These are phyloP conservation scores for Zhuqinia jingwanae DNA, from an alignment of 2,888 invertebrate species.

Conservation along the genomic window DNA sequence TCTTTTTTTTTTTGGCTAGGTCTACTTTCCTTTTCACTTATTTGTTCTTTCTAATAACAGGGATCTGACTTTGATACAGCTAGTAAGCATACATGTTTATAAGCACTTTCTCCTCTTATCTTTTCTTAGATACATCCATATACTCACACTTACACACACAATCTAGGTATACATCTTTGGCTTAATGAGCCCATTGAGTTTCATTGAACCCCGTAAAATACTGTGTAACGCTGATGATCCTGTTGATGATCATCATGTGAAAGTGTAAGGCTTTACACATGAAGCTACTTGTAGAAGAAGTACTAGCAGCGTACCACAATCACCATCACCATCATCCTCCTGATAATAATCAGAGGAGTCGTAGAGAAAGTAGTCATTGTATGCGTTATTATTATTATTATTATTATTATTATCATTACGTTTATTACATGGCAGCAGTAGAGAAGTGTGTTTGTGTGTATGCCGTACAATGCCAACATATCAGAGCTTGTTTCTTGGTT, in stretches of 20 bases:
- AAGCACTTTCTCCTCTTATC: no score
- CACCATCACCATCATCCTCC: conserved; percentile 15
- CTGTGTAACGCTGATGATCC: conserved; percentile 16
- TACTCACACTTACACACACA: background rate
- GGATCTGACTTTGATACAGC: no score
- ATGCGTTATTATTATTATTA: conserved; percentile 30
- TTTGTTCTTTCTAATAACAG: background rate
- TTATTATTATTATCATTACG: background rate
- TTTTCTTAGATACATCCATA: no score
- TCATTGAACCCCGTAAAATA: conserved; percentile 68
- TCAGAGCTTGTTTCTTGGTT: background rate
- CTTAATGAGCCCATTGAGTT: conserved; percentile 70
- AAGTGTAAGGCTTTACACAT: no score
- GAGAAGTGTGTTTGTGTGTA: no score
- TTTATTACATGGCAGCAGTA: background rate
- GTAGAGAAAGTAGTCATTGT: conserved; percentile 48
- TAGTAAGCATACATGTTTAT: no score
- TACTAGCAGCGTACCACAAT: background rate
- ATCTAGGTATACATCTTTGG: background rate
- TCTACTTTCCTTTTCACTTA: background rate
- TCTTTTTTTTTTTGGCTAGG: conserved; percentile 11
- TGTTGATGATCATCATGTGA: conserved; percentile 52
- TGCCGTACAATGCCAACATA: no score
- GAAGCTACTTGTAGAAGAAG: no score
- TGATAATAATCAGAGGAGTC: conserved; percentile 48